Evolutionary conservation across 2,888 invertebrate genomes (phyloP), one percentile per base, ranked within the genome.

Genomic region (Rhagonycha fulva): DNA sequence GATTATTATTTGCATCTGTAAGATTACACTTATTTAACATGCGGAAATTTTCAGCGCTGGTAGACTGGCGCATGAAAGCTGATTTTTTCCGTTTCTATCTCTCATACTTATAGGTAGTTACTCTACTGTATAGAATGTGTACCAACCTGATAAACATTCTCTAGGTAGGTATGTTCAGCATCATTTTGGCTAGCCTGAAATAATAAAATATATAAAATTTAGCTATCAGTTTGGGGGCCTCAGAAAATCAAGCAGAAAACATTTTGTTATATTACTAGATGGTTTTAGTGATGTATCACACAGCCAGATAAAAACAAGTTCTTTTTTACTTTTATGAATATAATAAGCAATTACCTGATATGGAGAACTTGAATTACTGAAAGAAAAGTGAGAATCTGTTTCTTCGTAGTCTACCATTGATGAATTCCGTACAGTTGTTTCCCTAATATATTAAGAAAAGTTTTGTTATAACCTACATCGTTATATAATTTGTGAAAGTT

Each of bases 301-400:
- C n/a, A n/a, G n/a, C n/a, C n/a, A n/a, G n/a, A n/a, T n/a, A n/a
- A n/a, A n/a, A n/a, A n/a, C n/a, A n/a, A n/a, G n/a, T n/a, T n/a
- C n/a, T n/a, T n/a, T n/a, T n/a, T n/a, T n/a, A 23, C 9, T 26
- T 67, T 4, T 5, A 66, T 14, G 11, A 66, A 66, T 61, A 62
- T 32, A 1, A 19, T 19, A 70, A 14, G 0, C 19, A 47, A 60
- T 68, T 87, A 91, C 91, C 88, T 90, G 90, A 75, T 89, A 87
- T n/a, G 94, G 93, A 24, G 94, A 94, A 85, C 93, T 94, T 62
- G 93, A 92, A 84, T 93, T 94, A 84, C 94, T 94, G 84, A 93
- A 94, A 0, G 94, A 94, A 85, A 93, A 94, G 81, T 94, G 91
- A 30, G 95, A 95, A 86, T 95, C 94, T 0, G 91, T 91, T 81